Evolutionary conservation across 2,113 vertebrate genomes (phyloP), one percentile per base, ranked within the genome.

Genomic region (Apistogramma diplotaenia): DNA sequence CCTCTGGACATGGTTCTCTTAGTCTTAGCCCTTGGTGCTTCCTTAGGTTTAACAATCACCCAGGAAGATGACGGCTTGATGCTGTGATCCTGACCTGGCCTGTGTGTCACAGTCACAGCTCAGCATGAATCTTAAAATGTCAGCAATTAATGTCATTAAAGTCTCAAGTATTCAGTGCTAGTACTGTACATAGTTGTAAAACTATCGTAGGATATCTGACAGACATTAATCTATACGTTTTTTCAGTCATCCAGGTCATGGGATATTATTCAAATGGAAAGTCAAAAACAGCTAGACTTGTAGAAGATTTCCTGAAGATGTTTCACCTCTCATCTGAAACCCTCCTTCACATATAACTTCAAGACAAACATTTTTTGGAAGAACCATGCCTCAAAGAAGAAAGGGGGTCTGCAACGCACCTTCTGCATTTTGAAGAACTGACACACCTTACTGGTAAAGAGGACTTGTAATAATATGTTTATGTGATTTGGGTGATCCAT

Each of bases 41-140:
- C 96, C 86, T 95, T 96, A 51, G 96, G 93, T 77, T 95, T 96
- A 37, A 98, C 96, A 0, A 93, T 94, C 9, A 95, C 96, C 96
- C 97, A 97, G 0, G 97, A 98, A 7, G 96, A 93, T 1, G 97
- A 97, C 8, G 94, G 94, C 65, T 95, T 97, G 80, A 97, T 95
- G 75, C 90, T 94, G 31, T 89, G 91, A 57, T 96, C 97, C 1
- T 95, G 95, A 94, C 76, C 96, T 94, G 91, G 70, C 86, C 89
- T 86, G 76, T 33, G 53, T 65, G 49, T 79, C 33, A 60, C 18
- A 65, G 76, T 35, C 33, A 56, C 43, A 79, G 43, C 25, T 76
- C 18, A 81, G 6, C 60, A 9, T 25, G 5, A 15, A 71, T 58
- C 2, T 15, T 27, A 59, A 10, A 15, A 55, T 8, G 8, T 78